A percentile compares a stretch with the other conserved stretches of the same genome.
Evolutionary conservation across 2,113 vertebrate genomes (phyloP).

Genomic region (Sorex fumeus): DNA sequence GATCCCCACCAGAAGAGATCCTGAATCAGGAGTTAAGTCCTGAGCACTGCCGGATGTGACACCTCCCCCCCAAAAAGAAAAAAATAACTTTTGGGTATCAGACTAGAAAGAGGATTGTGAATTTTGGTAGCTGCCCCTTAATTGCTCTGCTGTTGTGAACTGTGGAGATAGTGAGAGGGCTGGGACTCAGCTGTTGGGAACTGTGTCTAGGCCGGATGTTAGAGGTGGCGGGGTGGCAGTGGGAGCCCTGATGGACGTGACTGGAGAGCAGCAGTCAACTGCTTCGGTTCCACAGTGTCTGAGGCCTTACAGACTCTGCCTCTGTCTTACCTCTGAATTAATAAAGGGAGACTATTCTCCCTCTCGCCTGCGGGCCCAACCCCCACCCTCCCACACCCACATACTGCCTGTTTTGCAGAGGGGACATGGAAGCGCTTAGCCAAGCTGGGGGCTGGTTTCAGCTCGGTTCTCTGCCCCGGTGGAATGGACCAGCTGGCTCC

Average conservation of each 20-base stretch:
- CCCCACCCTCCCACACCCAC: fast-evolving
- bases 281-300: neutral
- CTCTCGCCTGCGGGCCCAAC: neutral
- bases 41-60: too few species aligned
- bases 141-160: neutral
- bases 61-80: too few species aligned
- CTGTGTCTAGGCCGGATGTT: too few species aligned
- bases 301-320: neutral
- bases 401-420: neutral
- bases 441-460: neutral
- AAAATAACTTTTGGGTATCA: neutral
- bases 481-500: neutral
- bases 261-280: neutral
- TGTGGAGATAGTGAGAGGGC: neutral
- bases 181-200: neutral
- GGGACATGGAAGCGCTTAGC: neutral
- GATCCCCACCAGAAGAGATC: too few species aligned
- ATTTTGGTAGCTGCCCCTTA: neutral
- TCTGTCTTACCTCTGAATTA: conserved; percentile 50
- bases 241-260: neutral
- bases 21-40: too few species aligned
- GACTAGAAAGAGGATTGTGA: neutral
- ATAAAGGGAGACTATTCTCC: neutral
- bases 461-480: neutral
- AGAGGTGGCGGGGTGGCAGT: too few species aligned